Base-by-base conservation (phyloP, 2,888 invertebrate species). In the Sinhomidia bicolor region DNA sequence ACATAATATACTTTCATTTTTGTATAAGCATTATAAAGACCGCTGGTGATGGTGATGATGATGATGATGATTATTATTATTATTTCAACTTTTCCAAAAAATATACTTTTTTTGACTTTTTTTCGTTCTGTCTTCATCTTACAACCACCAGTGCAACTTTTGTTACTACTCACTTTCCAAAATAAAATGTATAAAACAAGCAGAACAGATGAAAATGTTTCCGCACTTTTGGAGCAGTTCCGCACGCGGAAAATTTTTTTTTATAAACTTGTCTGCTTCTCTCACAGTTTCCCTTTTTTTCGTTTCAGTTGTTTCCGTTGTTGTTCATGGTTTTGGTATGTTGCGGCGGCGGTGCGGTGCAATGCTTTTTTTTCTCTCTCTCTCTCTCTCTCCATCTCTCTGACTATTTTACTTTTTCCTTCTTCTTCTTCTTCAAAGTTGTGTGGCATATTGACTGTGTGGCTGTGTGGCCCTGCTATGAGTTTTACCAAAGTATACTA, bases 191-290 rank as follows among this genome's bases (percentile, higher is more conserved):
- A 44, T 1, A 57, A 57, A 9, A 57, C 6, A 83, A 41, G 6
- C 74, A 57, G 54, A 51, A 23, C 71, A 83, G 83, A 74, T 84
- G 74, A 74, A 23, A 41, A 84, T 84, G 57, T 71, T 84, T 84
- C 74, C 74, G 74, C 84, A 76, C 65, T 83, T 82, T 83, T 41
- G 60, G 7, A 44, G 57, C 36, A 81, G 54, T 74, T 84, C 74
- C 60, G 68, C 57, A 57, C 32, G n/a, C n/a, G n/a, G 54, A 62
- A 62, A 62, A 68, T 68, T 54, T 82, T 29, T 20, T 60, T 41
- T n/a, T n/a, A n/a, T n/a, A n/a, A 78, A 78, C 57, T 57, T 57
- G 26, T 82, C 71, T 54, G 2, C 9, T 44, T 4, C n/a, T 41
- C 20, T 47, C 6, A 9, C 17, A 17, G 20, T 51, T 54, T 26